Percentiles rank a stretch among this genome's conserved stretches.
These are phyloP conservation scores for Heliconius sara DNA, from an alignment of 2,888 invertebrate species.

Conservation along the genomic window DNA sequence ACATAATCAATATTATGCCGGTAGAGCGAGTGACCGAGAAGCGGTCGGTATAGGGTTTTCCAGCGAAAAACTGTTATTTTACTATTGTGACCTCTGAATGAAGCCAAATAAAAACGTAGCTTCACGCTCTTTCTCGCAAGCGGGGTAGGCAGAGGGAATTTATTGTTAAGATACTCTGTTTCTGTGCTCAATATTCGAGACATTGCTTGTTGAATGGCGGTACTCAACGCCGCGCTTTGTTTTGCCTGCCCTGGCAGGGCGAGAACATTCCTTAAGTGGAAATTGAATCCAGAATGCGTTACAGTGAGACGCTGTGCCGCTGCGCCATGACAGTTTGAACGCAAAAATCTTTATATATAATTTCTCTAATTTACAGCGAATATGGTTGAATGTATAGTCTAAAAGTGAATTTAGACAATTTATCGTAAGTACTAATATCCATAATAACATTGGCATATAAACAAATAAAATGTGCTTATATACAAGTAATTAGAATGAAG, in stretches of 20 bases:
- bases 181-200: not conserved
- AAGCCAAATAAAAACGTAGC: not conserved
- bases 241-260: not conserved
- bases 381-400: too few species aligned
- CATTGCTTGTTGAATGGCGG: not conserved
- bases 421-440: not conserved
- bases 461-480: not conserved
- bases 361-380: too few species aligned
- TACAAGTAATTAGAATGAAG: not conserved
- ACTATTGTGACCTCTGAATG: not conserved
- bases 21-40: conserved; percentile 55
- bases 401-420: too few species aligned
- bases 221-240: not conserved
- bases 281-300: too few species aligned
- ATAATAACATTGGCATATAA: not conserved
- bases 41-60: conserved; percentile 8
- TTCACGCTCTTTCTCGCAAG: not conserved
- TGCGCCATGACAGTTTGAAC: too few species aligned
- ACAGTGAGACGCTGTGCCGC: too few species aligned
- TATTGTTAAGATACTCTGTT: too few species aligned
- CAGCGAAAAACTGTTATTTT: not conserved
- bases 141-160: too few species aligned
- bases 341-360: too few species aligned
- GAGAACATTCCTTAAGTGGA: too few species aligned
- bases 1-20: conserved; percentile 58